phyloP scores from a whole-genome alignment of 2,113 vertebrate genomes.

The Ictalurus furcatus region DNA sequence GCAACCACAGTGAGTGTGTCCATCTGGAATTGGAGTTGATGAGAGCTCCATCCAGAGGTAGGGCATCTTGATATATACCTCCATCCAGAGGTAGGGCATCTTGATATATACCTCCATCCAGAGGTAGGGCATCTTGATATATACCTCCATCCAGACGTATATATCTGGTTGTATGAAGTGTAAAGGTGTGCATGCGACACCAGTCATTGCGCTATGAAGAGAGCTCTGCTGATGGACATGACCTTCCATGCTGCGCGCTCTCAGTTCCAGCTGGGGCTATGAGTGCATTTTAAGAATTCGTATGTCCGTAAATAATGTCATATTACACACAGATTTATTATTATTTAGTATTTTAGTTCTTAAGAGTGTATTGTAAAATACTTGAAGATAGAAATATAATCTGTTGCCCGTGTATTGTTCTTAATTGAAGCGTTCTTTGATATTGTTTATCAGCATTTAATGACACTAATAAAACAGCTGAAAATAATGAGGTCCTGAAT shows the following conservation, averaged over 20 bases:
- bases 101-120: too few relatives aligned
- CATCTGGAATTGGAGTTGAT: too few relatives aligned
- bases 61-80: too few relatives aligned
- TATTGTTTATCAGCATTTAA: neutral
- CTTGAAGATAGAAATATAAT: neutral
- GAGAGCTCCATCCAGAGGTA: too few relatives aligned
- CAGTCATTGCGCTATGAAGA: neutral
- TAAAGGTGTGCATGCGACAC: neutral
- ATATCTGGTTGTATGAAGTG: neutral
- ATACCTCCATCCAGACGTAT: too few relatives aligned
- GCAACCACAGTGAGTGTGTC: too few relatives aligned
- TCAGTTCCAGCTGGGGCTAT: neutral
- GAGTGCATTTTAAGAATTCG: neutral
- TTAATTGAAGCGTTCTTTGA: neutral
- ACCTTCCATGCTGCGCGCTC: neutral
- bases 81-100: too few relatives aligned
- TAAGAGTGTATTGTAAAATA: neutral
- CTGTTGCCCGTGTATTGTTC: neutral
- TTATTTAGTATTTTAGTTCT: neutral
- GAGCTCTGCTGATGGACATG: neutral
- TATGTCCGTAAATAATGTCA: neutral
- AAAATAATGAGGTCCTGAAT: neutral
- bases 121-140: too few relatives aligned
- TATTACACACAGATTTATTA: neutral
- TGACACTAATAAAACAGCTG: neutral